These are phyloP conservation scores for Cephus pygmeus DNA, from an alignment of 2,888 invertebrate species.

Conservation along the genomic window DNA sequence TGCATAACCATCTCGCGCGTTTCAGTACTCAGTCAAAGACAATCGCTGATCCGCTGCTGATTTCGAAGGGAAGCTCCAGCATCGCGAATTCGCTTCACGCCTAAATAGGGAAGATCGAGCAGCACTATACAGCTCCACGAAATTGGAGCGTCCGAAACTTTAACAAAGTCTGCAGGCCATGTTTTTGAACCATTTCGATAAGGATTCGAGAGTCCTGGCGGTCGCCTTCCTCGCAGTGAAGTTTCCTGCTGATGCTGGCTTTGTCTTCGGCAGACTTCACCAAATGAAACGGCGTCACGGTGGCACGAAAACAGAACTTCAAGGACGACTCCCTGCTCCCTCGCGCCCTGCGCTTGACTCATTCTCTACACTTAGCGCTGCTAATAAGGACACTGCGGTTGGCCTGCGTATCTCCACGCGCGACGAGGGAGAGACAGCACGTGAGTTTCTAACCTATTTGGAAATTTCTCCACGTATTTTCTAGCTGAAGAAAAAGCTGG, in stretches of 20 bases:
- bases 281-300: not conserved
- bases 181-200: not conserved
- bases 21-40: not conserved
- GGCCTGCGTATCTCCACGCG: no score
- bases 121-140: not conserved
- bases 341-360: no score
- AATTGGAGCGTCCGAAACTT: not conserved
- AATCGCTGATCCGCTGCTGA: no score
- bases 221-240: no score
- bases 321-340: not conserved
- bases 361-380: no score
- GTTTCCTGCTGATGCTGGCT: not conserved
- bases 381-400: no score
- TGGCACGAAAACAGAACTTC: not conserved
- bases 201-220: not conserved
- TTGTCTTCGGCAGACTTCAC: not conserved
- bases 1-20: constrained; percentile 13
- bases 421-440: no score
- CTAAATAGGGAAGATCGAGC: not conserved
- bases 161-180: not conserved
- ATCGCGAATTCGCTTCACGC: not conserved
- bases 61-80: no score
- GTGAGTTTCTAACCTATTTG: not conserved
- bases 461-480: not conserved
- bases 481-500: not conserved